Evolutionary conservation across 64 coral and sea anemone genomes (phyloP), one percentile per base, ranked within the genome.

Genomic region (Dendrophyllia cribrosa): DNA sequence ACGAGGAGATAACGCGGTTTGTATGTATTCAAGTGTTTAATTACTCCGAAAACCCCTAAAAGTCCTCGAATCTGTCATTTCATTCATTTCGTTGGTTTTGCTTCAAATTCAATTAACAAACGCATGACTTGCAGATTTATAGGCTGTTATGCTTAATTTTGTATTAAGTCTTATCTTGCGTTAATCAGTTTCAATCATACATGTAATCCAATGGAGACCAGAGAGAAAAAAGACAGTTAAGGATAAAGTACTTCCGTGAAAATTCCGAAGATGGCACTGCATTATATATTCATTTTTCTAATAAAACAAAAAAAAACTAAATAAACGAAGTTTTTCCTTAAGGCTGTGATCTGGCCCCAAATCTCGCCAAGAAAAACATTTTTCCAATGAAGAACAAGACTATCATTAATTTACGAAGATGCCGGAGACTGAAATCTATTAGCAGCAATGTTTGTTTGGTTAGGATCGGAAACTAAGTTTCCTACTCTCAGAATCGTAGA

Each of bases 61-160:
- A 80, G 23, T 61, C 56, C 13, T 59, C 50, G 26, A 80, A 43
- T 80, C 55, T 26, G 14, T 43, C 22, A 15, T 80, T 60, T 43
- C 23, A 52, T 76, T 82, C 60, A 43, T 60, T 43, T 60, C 24
- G 60, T 23, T 12, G 13, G 21, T 15, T 79, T 82, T 65, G 58
- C 5, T 63, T 23, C 14, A 82, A 82, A 82, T 61, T 20, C 63
- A 58, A 79, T 79, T 43, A 59, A n/a, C 59, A 23, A 59, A 9
- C 24, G 55, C 25, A 64, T 19, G 26, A 59, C 58, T 44, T 82
- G 19, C 10, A 43, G 78, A 63, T 82, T 34, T 26, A 65, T 48
- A 62, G 78, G 58, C 47, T 82, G 78, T 82, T 26, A 58, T 13
- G 55, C n/a, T 47, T 63, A 64, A 64, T 82, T 82, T 46, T 82